Evolutionary conservation across 2,888 invertebrate genomes (phyloP), one percentile per base, ranked within the genome.

Genomic region (Cerceris ruficornis): DNA sequence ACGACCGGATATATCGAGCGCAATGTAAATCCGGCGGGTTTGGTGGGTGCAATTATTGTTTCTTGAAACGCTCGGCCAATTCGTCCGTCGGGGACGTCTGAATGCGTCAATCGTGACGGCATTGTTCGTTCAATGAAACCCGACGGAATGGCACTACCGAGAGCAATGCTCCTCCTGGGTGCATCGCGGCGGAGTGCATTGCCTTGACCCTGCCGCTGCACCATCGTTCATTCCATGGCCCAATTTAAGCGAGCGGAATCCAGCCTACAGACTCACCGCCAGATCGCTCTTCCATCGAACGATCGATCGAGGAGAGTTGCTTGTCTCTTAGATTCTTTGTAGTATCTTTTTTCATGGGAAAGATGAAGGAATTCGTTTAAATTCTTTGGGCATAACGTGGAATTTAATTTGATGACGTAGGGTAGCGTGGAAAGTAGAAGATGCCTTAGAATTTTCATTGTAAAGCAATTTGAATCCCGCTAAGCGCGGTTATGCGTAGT

Each of bases 91-190:
- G 77, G 67, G 49, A 66, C 66, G 76, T 74, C 72, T 84, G 81
- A 87, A 86, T 83, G 81, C 83, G 86, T 86, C 87, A 88, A 88
- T 88, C 85, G 77, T 9, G 54, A 62, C 64, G 64, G 76, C 76
- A 87, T 88, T 87, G 86, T 88, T 85, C 83, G 80, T 64, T 62
- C 75, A 77, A 81, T 82, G 77, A 82, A 84, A 75, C 72, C 4
- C 80, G 61, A 57, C 66, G 60, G 78, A 81, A 80, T 66, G 80
- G 67, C 28, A 28, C 28, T 69, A 61, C 71, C 71, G 69, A 73
- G 80, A 72, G 75, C 75, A 77, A 75, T 78, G 77, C 75, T 73
- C 74, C 58, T 69, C 71, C 4, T 28, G 75, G 80, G 77, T 81
- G 81, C 81, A 75, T 78, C 68, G 28, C 28, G 71, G 42, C 66